Base-by-base conservation (phyloP, 2,888 invertebrate genomes). In the Syritta pipiens region DNA sequence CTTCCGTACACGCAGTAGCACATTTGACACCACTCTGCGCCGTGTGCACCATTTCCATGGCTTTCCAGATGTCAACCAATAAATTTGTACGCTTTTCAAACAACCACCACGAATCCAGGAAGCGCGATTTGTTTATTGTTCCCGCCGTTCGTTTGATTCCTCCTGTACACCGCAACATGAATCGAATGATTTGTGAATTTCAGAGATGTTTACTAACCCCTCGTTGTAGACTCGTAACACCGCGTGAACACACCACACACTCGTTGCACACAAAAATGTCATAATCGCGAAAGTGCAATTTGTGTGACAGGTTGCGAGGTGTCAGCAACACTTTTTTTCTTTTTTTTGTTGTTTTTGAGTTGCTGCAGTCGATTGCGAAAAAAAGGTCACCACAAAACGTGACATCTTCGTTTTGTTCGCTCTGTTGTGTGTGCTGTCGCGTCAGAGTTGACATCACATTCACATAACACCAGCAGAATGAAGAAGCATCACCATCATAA, bases 271-370 rank as follows among this genome's bases (percentile, higher is more conserved):
- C 7, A 19, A 53, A 49, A 79, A 79, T 74, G 79, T 79, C 74
- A 79, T 62, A 74, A 79, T 55, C 60, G 79, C 62, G 44, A 79
- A 74, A 79, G 74, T 79, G 67, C 67, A 57, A 62, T 79, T 67
- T 72, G 55, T 74, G 79, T 74, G 79, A 77, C 77, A 74, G 79
- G 67, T 74, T 68, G 42, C 42, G 44, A 74, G 51, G 68, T 74
- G 79, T 62, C 74, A 74, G 37, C 53, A 10, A 37, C 37, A 37
- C 17, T 5, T n/a, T n/a, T n/a, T n/a, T n/a, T n/a, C n/a, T n/a
- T n/a, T n/a, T n/a, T n/a, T n/a, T n/a, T n/a, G n/a, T n/a, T n/a
- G n/a, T n/a, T n/a, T n/a, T n/a, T n/a, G 17, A 9, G 10, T 12
- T 7, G 20, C 14, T 14, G 48, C 48, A 30, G 22, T 14, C 20